Base-by-base conservation (phyloP, 2,797 vertebrate genomes). In the Channallabes apus region DNA sequence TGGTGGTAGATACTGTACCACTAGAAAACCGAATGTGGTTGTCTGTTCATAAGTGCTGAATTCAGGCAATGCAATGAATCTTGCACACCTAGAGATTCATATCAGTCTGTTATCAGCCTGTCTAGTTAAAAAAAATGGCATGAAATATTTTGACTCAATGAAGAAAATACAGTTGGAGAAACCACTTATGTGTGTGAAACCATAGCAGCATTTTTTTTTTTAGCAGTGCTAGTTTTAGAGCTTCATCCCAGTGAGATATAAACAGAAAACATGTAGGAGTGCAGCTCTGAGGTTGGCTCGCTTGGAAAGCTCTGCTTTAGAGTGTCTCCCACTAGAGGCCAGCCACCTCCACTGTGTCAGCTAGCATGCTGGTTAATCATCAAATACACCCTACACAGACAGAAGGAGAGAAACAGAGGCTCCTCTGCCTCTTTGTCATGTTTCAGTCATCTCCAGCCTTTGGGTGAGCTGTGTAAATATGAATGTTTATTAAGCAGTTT, bases 231-330 rank as follows among this genome's bases (percentile, higher is more conserved):
- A 72, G 58, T 75, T 83, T 83, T 83, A 83, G 84, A 83, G 86
- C 84, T 90, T 80, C 78, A 84, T 84, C 82, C 80, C 86, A 75
- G 85, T 84, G 84, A 87, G 87, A 88, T 88, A 90, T 87, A 90
- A 87, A 90, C 87, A 90, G 89, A 77, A 90, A 87, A 78, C 81
- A 88, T 90, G 89, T 90, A 90, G 89, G 89, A 90, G 89, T 90
- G 86, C 80, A 82, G 87, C 89, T 88, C 87, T 88, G 80, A 88
- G 87, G 87, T 86, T 80, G 78, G 82, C 86, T 87, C 62, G 71
- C 88, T 90, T 85, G 86, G 86, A 90, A 89, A 87, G 86, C 89
- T 86, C 83, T 86, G 83, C 83, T 86, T 88, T 86, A 87, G 86
- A 88, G 87, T 80, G 68, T 86, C 89, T 90, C 87, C 89, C 89